phyloP scores from a whole-genome alignment of 2,113 vertebrate genomes.

The Poecilia latipinna region DNA sequence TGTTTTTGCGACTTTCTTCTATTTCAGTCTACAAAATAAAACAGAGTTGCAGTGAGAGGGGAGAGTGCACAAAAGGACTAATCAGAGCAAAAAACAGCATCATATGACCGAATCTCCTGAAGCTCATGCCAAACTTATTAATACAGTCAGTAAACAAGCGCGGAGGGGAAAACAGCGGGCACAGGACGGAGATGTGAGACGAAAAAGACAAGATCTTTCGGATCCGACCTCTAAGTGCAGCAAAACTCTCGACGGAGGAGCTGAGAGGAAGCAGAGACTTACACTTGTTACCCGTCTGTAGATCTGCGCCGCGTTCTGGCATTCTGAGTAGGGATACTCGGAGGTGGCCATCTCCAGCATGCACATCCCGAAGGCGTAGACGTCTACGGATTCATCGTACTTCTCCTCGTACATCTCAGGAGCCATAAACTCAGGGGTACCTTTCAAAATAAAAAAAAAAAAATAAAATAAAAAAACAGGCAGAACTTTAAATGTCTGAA shows the following conservation, averaged over 20 bases:
- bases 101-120: constrained; percentile 59
- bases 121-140: constrained; percentile 65
- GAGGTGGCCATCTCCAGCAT: constrained; percentile 99
- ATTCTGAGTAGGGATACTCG: constrained; percentile 98
- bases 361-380: constrained; percentile 99
- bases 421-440: constrained; percentile 99
- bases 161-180: constrained; percentile 1
- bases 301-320: constrained; percentile 99
- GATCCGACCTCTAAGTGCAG: background rate
- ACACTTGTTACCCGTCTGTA: constrained; percentile 98
- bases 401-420: constrained; percentile 99
- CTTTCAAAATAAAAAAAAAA: constrained; percentile 65
- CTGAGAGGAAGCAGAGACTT: constrained; percentile 75
- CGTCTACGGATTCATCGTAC: constrained; percentile 98
- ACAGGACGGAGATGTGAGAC: constrained; percentile 8
- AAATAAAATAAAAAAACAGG: constrained; percentile 19
- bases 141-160: constrained; percentile 63
- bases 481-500: background rate
- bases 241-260: background rate
- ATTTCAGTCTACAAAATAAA: background rate
- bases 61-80: constrained; percentile 1
- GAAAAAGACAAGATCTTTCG: background rate
- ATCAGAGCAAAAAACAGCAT: constrained; percentile 47
- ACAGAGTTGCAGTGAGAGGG: background rate
- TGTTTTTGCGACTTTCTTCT: background rate